A percentile compares a stretch with the other conserved stretches of the same genome.
Conservation (phyloP, 2,888 invertebrate genomes). For the Pristionchus entomophagus region DNA sequence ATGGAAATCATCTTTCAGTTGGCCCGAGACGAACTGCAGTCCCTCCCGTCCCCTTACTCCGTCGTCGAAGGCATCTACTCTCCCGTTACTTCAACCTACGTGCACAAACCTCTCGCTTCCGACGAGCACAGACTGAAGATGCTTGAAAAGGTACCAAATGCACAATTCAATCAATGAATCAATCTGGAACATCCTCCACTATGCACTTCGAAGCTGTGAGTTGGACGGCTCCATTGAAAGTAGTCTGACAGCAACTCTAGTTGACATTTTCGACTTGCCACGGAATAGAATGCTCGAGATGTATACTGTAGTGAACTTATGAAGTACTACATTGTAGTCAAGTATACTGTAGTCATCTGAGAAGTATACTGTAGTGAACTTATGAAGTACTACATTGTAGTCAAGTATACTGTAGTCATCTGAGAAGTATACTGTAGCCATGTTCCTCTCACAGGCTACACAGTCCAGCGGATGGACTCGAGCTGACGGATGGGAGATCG, state of each 20-base stretch:
- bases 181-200: too few species aligned
- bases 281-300: too few species aligned
- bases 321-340: too few species aligned
- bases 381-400: too few species aligned
- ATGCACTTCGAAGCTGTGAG: too few species aligned
- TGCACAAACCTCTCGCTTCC: neutral
- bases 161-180: too few species aligned
- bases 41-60: neutral
- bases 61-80: conserved; percentile 10
- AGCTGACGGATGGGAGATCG: neutral
- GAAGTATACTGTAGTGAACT: neutral
- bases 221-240: too few species aligned
- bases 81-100: neutral
- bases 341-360: too few species aligned
- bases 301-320: neutral
- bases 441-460: neutral
- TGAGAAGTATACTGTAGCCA: neutral
- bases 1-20: neutral
- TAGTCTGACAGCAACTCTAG: too few species aligned
- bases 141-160: neutral
- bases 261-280: too few species aligned
- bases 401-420: too few species aligned
- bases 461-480: neutral
- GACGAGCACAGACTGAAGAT: neutral
- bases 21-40: neutral